A percentile compares a stretch with the other conserved stretches of the same genome.
These are phyloP conservation scores for Notiomystis cincta DNA, from an alignment of 2,113 vertebrate species.

Conservation along the genomic window DNA sequence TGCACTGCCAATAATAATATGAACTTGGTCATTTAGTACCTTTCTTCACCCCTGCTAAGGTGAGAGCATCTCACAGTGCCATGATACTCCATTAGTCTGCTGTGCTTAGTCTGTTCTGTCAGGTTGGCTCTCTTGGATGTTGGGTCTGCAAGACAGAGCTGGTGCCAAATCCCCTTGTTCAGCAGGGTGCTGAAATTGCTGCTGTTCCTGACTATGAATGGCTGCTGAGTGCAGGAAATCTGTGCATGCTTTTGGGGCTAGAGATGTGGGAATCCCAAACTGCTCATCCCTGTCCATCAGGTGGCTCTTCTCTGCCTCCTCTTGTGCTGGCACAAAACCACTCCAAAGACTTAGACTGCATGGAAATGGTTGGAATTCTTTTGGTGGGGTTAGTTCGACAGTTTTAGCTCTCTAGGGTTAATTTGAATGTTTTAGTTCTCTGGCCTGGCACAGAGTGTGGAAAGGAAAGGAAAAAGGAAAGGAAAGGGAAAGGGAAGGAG, in stretches of 20 bases:
- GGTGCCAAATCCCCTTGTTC: neutral
- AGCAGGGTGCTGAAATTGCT: neutral
- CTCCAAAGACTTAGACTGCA: neutral
- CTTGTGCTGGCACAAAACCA: neutral
- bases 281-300: neutral
- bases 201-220: neutral
- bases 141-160: neutral
- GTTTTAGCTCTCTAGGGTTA: neutral
- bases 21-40: neutral
- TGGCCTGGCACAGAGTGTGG: neutral
- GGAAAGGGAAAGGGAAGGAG: neutral
- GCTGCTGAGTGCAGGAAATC: neutral
- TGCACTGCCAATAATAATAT: neutral
- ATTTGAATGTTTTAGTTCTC: neutral
- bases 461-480: neutral
- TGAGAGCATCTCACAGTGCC: neutral
- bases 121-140: neutral
- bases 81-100: accelerated
- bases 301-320: neutral
- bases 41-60: neutral
- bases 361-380: neutral
- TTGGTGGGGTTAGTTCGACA: neutral
- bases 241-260: neutral
- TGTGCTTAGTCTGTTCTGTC: neutral
- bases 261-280: neutral